phyloP scores from a whole-genome alignment of 2,888 invertebrate genomes.

The Cryptocephalus primarius region DNA sequence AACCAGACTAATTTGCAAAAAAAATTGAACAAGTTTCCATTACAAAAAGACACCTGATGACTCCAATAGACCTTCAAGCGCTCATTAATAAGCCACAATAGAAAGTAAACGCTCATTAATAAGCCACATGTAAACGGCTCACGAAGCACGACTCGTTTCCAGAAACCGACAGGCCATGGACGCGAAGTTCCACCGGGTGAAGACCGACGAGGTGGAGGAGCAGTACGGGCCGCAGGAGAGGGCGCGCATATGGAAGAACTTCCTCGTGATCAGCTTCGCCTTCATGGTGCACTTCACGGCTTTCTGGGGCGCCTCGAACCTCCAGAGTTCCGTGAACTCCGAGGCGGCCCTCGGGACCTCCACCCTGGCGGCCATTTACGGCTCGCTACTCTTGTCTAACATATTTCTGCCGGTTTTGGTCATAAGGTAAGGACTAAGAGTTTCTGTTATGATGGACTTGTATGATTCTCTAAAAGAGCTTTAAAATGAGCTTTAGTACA shows the following conservation, averaged over 20 bases:
- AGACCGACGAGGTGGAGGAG: constrained; percentile 15
- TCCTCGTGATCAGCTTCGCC: constrained; percentile 72
- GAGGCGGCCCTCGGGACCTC: constrained; percentile 74
- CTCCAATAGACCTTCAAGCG: too few species aligned
- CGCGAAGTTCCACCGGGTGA: constrained; percentile 24
- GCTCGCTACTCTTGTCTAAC: constrained; percentile 78
- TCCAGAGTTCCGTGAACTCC: constrained; percentile 77
- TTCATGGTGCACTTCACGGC: constrained; percentile 91
- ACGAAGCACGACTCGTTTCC: too few species aligned
- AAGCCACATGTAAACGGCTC: too few species aligned
- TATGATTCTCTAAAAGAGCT: too few species aligned
- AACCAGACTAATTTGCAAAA: too few species aligned
- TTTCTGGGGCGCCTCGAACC: constrained; percentile 74
- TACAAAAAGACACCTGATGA: too few species aligned
- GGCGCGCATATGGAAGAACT: constrained; percentile 73
- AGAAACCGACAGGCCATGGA: constrained; percentile 19
- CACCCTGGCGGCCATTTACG: constrained; percentile 77
- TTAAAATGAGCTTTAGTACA: too few species aligned
- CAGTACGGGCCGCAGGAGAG: constrained; percentile 50
- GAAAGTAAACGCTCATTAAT: too few species aligned
- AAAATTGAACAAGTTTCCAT: too few species aligned
- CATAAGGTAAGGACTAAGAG: constrained; percentile 52
- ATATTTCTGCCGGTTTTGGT: constrained; percentile 77
- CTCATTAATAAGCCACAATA: too few species aligned
- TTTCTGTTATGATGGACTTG: too few species aligned